Base-by-base conservation (phyloP, 2,888 invertebrate genomes). In the Dermolepida albohirtum region DNA sequence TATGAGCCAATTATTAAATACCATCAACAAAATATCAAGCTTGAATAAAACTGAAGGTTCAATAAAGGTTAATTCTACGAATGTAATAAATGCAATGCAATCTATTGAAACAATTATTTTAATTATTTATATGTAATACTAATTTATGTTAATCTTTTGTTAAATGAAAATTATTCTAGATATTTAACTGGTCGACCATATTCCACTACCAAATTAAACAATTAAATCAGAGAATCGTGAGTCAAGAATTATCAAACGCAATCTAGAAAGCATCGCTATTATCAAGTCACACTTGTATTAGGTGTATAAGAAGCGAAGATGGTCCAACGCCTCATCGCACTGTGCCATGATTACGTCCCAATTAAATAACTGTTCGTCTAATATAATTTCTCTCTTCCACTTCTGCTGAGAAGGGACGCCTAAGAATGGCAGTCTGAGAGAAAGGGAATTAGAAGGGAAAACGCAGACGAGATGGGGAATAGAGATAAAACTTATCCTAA, bases 341-440 rank as follows among this genome's bases (percentile, higher is more conserved):
- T 17, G 34, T 16, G 27, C 22, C 22, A 47, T 62, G 47, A 62
- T 47, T 47, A 47, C 47, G 47, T 62, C 47, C 59, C 59, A 62
- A 62, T 62, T 62, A 62, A 62, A 62, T 62, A 62, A 62, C 59
- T 62, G 47, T 34, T 47, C 59, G 34, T 47, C 47, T 62, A 62
- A 62, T 62, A 47, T 12, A 62, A 62, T 62, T 62, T 47, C 59
- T 29, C 39, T 62, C 11, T 49, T 17, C n/a, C 49, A 49, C 22
- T 49, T 11, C 14, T 14, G 14, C 14, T 22, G 49, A n/a, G 49
- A 22, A 16, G 11, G 49, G n/a, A 49, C 11, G 49, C 6, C 17
- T 8, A 11, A 49, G 16, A 49, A 11, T 22, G 11, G 49, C 16
- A 49, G 5, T 49, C 16, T 22, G 49, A 22, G 11, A 16, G 17